Evolutionary conservation across 2,888 invertebrate species (phyloP).

Genomic region (Eupithecia subfuscata): DNA sequence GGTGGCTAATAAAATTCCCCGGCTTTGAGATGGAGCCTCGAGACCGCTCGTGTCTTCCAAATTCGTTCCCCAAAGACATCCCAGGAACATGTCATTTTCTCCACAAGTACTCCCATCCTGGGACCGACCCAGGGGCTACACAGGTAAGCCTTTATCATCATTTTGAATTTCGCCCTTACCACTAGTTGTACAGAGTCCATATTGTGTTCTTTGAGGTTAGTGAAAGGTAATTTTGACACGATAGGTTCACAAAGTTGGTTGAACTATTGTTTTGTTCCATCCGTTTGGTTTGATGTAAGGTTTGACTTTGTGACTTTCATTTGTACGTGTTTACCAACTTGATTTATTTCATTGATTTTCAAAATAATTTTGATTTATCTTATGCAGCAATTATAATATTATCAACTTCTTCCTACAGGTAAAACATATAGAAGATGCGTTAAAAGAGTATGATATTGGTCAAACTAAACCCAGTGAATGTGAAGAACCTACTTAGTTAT

Average conservation of each 20-base stretch:
- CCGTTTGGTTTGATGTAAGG: background rate
- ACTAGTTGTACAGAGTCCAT: background rate
- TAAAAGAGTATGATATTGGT: constrained; percentile 85
- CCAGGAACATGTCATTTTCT: constrained; percentile 94
- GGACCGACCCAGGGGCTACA: constrained; percentile 83
- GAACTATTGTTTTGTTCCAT: background rate
- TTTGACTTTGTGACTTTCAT: background rate
- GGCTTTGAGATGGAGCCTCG: constrained; percentile 92
- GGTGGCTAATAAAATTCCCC: constrained; percentile 89
- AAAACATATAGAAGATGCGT: constrained; percentile 87
- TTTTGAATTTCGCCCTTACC: constrained; percentile 18
- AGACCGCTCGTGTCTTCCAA: constrained; percentile 90
- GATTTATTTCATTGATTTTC: background rate
- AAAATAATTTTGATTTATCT: background rate
- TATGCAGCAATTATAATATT: background rate
- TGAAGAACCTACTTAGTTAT: constrained; percentile 70
- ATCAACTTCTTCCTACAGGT: constrained; percentile 63
- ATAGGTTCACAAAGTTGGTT: background rate
- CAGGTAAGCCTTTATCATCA: constrained; percentile 67
- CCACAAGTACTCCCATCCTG: constrained; percentile 89
- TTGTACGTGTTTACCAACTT: background rate
- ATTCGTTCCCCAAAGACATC: constrained; percentile 91
- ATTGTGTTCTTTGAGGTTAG: constrained; percentile 13
- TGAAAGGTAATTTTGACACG: background rate
- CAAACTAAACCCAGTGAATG: constrained; percentile 68